phyloP scores from a whole-genome alignment of 2,797 vertebrate genomes.

The Pelobates cultripes region DNA sequence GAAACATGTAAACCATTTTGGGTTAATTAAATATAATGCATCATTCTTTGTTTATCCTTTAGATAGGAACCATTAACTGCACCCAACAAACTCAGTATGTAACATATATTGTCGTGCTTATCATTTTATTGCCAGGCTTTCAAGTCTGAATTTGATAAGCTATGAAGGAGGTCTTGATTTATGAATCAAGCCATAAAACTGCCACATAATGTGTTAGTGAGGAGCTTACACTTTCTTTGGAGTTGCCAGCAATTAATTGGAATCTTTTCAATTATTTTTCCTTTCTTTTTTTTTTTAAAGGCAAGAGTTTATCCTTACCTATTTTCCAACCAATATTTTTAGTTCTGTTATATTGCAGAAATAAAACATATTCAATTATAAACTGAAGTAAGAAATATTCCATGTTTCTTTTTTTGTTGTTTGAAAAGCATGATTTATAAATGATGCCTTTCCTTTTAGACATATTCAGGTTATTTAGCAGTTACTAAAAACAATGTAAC shows the following conservation, averaged over 20 bases:
- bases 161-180: background rate
- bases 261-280: conserved; percentile 1
- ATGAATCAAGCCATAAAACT: conserved; percentile 1
- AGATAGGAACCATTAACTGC: conserved; percentile 9
- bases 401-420: too few relatives aligned
- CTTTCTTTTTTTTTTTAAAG: too few relatives aligned
- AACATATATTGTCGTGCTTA: background rate
- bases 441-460: too few relatives aligned
- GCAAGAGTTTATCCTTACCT: too few relatives aligned
- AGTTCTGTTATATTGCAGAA: too few relatives aligned
- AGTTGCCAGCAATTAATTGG: background rate
- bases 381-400: too few relatives aligned
- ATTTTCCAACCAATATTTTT: too few relatives aligned
- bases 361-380: too few relatives aligned
- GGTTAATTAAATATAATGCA: conserved; percentile 30
- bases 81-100: conserved; percentile 10
- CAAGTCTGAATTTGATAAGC: background rate
- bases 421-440: too few relatives aligned
- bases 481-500: too few relatives aligned
- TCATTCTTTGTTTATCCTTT: conserved; percentile 10
- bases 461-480: too few relatives aligned
- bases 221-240: background rate
- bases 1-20: background rate
- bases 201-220: background rate
- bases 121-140: conserved; percentile 4